Base-by-base conservation (phyloP, 2,797 vertebrate species). In the Pseudopleuronectes americanus region DNA sequence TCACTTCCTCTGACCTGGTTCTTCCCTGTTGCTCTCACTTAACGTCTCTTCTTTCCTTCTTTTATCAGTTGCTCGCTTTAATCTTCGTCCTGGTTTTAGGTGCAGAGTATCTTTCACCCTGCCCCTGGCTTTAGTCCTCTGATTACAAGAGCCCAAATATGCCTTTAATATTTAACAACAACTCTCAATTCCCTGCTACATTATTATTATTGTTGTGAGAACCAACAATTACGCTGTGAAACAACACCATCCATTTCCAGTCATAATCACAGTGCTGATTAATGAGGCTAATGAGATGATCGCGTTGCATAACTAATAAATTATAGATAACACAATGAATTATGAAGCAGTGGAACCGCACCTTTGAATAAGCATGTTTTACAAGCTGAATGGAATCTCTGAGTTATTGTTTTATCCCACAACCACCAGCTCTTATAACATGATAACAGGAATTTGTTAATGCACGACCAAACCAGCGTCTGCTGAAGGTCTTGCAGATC, bases 311-410 rank as follows among this genome's bases (percentile, higher is more conserved):
- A 57, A 31, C 57, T 53, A 64, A 71, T 77, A 47, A 64, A 73
- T 81, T 58, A 76, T 62, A 74, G 66, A 75, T 64, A 47, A 53
- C 54, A 55, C 28, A 2, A 57, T 81, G 14, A 74, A 84, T 77
- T 68, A 74, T 75, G 31, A 68, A 80, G 33, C 21, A n/a, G 62
- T 59, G 68, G 26, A 58, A 69, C 60, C 5, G 12, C 71, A 76
- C 17, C 7, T 76, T 64, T 58, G n/a, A 70, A 62, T 59, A 57
- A 71, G 38, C 68, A 65, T 55, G 69, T 13, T 74, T 8, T 47
- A 21, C 62, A 36, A 64, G 52, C 56, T 74, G 24, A 65, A 38
- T 48, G 9, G 52, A 54, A 52, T 24, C 24, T 59, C 38, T 9
- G 31, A 6, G 56, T 36, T 60, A 76, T 33, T 54, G 12, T 57